These are phyloP conservation scores for Monomorium pharaonis DNA, from an alignment of 1,140 invertebrate genomes.

Conservation along the genomic window DNA sequence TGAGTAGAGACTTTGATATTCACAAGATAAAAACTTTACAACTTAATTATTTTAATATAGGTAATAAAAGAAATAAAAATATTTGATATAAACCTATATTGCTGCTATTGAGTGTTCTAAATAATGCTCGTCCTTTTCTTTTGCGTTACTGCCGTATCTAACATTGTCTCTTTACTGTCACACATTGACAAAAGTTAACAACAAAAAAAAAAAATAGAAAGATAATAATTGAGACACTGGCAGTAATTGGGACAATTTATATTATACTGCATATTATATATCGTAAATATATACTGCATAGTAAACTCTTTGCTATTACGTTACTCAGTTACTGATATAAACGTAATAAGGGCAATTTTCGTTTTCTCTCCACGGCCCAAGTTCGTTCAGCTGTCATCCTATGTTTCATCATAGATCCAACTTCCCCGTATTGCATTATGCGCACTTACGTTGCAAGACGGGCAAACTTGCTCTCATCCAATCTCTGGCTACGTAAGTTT, in stretches of 20 bases:
- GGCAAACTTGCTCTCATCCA: slow-evolving; percentile 35
- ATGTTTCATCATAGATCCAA: slow-evolving; percentile 22
- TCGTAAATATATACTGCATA: neutral
- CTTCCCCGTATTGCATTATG: slow-evolving; percentile 37
- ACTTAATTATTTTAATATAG: too few relatives aligned
- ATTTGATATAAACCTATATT: too few relatives aligned
- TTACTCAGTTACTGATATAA: neutral
- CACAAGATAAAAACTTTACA: too few relatives aligned
- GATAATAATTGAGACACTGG: too few relatives aligned
- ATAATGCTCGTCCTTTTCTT: too few relatives aligned
- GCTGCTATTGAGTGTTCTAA: too few relatives aligned
- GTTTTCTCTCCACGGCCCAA: neutral
- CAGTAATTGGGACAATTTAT: neutral
- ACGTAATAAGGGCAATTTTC: neutral
- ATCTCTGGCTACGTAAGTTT: slow-evolving; percentile 40
- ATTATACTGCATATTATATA: neutral
- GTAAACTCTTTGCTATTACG: neutral
- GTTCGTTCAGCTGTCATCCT: neutral
- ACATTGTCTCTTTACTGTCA: too few relatives aligned
- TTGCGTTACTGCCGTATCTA: too few relatives aligned
- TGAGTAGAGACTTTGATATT: too few relatives aligned
- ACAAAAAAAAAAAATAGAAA: too few relatives aligned
- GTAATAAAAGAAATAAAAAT: too few relatives aligned
- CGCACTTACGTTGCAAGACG: slow-evolving; percentile 27
- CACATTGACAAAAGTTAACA: too few relatives aligned